Evolutionary conservation across 2,888 invertebrate species (phyloP).

Genomic region (Acheta domesticus): DNA sequence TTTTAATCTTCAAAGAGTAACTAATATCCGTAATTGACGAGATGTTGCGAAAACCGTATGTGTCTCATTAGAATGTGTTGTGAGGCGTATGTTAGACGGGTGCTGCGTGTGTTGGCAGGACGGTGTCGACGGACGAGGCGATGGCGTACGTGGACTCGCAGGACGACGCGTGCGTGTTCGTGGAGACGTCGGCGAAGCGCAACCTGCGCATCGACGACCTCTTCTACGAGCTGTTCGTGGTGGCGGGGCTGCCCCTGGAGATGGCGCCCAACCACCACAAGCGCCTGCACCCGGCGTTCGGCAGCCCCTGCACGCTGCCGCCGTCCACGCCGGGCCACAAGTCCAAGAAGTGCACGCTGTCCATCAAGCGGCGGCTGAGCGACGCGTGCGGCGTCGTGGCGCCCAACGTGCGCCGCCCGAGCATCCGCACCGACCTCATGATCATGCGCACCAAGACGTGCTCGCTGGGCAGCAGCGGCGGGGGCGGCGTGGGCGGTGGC

Average conservation of each 20-base stretch:
- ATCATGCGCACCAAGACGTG: conserved; percentile 77
- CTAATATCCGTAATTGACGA: too few relatives aligned
- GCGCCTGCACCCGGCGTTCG: conserved; percentile 66
- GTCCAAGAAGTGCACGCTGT: conserved; percentile 71
- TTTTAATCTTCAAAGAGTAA: too few relatives aligned
- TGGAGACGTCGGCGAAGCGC: conserved; percentile 80
- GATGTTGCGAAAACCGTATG: too few relatives aligned
- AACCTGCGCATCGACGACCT: conserved; percentile 78
- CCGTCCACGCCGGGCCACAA: conserved; percentile 63
- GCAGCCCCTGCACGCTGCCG: conserved; percentile 72
- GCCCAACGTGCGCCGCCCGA: conserved; percentile 82
- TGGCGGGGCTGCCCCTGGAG: conserved; percentile 78
- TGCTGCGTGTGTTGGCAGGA: conserved; percentile 51
- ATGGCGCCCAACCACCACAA: conserved; percentile 88
- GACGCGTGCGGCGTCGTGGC: conserved; percentile 87
- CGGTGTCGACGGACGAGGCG: conserved; percentile 73
- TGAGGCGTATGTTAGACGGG: too few relatives aligned
- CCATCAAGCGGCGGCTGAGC: conserved; percentile 76
- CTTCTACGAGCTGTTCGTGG: conserved; percentile 77
- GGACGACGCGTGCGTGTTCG: conserved; percentile 72
- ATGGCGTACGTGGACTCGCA: conserved; percentile 72
- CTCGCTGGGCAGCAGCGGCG: conserved; percentile 33
- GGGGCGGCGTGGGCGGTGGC: conserved; percentile 20
- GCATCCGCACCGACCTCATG: conserved; percentile 83
- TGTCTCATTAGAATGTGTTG: too few relatives aligned